Conservation (phyloP, 1,140 invertebrate species). For the Venturia canescens region DNA sequence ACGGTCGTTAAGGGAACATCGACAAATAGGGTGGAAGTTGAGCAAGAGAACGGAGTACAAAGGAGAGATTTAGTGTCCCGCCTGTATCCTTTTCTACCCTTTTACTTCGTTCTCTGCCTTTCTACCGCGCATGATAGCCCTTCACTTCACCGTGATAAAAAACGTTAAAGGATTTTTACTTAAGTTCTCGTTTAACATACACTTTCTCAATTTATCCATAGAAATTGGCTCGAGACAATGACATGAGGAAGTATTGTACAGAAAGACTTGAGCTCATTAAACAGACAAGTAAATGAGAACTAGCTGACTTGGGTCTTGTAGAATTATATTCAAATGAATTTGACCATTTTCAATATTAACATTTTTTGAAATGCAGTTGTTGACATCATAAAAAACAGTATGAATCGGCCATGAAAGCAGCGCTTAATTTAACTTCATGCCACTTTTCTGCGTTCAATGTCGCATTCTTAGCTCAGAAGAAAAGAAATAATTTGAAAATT, state of each 20-base stretch:
- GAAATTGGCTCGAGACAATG: neutral
- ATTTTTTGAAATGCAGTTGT: no score
- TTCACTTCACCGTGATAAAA: neutral
- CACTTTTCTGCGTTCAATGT: neutral
- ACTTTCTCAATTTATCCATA: conserved; percentile 17
- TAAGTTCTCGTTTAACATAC: neutral
- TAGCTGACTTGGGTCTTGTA: neutral
- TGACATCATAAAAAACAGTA: neutral
- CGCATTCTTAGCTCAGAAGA: neutral
- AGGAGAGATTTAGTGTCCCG: conserved; percentile 6
- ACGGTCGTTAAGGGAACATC: conserved; percentile 35
- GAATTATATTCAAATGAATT: neutral
- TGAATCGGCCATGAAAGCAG: neutral
- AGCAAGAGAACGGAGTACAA: neutral
- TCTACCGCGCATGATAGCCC: neutral
- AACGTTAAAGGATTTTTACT: conserved; percentile 11
- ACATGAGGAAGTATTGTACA: neutral
- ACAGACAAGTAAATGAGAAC: conserved; percentile 15
- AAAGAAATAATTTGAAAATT: neutral
- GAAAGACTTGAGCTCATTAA: conserved; percentile 25
- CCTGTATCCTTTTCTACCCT: neutral
- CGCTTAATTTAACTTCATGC: neutral
- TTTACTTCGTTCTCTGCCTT: neutral
- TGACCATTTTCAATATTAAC: neutral
- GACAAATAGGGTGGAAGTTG: conserved; percentile 34